Conservation (phyloP, 2,888 invertebrate species). For the Phaonia tiefii region DNA sequence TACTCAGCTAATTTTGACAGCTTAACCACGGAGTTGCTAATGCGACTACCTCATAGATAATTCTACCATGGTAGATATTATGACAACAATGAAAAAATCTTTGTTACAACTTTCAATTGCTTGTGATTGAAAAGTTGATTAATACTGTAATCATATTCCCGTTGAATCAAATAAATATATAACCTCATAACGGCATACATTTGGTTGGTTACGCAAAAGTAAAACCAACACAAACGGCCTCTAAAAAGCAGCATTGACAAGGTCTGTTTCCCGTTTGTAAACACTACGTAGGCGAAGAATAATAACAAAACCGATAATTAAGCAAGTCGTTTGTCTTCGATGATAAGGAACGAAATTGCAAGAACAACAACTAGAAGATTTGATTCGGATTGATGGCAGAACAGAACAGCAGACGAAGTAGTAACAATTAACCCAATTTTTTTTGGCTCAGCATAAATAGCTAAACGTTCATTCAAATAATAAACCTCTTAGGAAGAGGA, state of each 20-base stretch:
- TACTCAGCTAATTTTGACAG: too few species aligned
- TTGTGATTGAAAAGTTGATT: too few species aligned
- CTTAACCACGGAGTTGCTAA: too few species aligned
- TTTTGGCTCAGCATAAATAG: constrained; percentile 14
- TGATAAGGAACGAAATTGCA: background rate
- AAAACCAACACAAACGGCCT: background rate
- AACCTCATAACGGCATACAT: too few species aligned
- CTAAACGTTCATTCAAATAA: constrained; percentile 47
- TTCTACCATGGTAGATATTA: too few species aligned
- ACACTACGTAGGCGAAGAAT: constrained; percentile 12
- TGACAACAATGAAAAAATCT: too few species aligned
- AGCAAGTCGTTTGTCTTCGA: background rate
- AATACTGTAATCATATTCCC: too few species aligned
- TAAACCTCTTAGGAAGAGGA: constrained; percentile 32
- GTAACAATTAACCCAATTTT: constrained; percentile 36
- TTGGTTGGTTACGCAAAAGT: constrained; percentile 1
- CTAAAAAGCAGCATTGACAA: constrained; percentile 13
- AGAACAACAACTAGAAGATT: background rate
- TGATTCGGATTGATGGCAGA: background rate
- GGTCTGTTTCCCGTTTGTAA: too few species aligned
- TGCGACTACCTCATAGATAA: too few species aligned
- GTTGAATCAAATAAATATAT: background rate
- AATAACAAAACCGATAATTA: constrained; percentile 23
- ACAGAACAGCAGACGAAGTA: constrained; percentile 9
- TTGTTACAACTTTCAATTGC: too few species aligned